Conservation (phyloP, 2,113 vertebrate species). For the Physeter macrocephalus region DNA sequence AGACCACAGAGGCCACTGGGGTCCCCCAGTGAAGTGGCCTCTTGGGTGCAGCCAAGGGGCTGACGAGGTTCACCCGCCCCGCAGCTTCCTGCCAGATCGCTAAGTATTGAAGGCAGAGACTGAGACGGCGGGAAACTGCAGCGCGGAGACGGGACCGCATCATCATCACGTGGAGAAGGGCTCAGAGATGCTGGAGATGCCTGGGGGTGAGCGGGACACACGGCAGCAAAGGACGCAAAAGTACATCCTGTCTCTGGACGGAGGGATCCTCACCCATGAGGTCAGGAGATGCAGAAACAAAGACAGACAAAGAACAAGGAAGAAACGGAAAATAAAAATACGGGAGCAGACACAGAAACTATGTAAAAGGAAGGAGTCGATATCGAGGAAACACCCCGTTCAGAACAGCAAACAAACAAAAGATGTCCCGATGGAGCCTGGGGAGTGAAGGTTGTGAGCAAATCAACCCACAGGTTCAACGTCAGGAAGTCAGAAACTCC, state of each 20-base stretch:
- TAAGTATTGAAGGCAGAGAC: neutral
- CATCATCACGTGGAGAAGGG: neutral
- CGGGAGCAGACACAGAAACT: fast-evolving
- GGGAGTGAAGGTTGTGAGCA: too few species aligned
- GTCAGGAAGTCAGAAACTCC: neutral
- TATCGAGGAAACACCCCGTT: fast-evolving
- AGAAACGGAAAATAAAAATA: neutral
- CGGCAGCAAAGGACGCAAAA: neutral
- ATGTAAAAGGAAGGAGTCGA: neutral
- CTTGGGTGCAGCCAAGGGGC: neutral
- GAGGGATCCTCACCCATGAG: neutral
- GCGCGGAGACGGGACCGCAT: neutral
- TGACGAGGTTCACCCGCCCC: neutral
- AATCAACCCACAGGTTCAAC: neutral
- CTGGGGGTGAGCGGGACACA: too few species aligned
- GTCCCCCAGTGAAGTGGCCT: neutral
- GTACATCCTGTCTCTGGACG: too few species aligned
- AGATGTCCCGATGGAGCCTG: too few species aligned
- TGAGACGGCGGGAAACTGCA: neutral
- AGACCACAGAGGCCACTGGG: neutral
- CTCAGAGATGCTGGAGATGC: neutral
- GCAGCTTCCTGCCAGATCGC: neutral
- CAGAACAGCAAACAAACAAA: neutral
- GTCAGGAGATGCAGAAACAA: neutral
- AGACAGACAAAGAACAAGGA: neutral